phyloP scores from a whole-genome alignment of 2,113 vertebrate genomes.

The Aegypius monachus region DNA sequence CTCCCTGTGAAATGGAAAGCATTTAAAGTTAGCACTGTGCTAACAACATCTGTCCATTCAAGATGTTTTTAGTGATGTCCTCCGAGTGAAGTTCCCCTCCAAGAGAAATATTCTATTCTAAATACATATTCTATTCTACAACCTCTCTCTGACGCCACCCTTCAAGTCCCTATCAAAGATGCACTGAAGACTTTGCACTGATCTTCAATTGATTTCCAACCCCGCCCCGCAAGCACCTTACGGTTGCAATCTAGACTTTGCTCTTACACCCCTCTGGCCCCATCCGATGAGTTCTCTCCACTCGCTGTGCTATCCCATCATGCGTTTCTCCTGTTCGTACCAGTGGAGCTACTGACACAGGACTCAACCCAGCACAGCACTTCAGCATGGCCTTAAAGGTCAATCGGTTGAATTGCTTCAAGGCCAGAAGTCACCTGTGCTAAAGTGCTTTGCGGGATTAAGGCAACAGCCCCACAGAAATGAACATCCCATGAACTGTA shows the following conservation, averaged over 20 bases:
- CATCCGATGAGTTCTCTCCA: neutral
- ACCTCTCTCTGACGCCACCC: neutral
- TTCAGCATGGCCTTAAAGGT: neutral
- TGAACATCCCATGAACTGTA: rapidly evolving
- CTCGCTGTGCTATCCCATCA: neutral
- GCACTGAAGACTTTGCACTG: conserved; percentile 21
- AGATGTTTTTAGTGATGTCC: neutral
- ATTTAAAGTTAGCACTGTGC: neutral
- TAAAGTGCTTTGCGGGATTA: neutral
- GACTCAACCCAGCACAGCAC: neutral
- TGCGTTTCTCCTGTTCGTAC: rapidly evolving
- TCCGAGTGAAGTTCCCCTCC: neutral
- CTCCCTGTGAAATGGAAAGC: neutral
- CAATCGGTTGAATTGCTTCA: neutral
- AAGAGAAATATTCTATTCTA: neutral
- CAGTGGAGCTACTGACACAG: neutral
- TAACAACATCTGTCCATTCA: neutral
- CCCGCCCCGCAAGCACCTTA: neutral
- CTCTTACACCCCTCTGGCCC: neutral
- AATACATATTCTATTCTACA: neutral
- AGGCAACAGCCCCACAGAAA: neutral
- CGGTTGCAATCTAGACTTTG: neutral
- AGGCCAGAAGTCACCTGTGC: neutral
- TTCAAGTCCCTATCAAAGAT: neutral
- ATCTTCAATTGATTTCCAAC: neutral